These are phyloP conservation scores for Mechanitis mazaeus DNA, from an alignment of 2,888 invertebrate genomes.

Conservation along the genomic window DNA sequence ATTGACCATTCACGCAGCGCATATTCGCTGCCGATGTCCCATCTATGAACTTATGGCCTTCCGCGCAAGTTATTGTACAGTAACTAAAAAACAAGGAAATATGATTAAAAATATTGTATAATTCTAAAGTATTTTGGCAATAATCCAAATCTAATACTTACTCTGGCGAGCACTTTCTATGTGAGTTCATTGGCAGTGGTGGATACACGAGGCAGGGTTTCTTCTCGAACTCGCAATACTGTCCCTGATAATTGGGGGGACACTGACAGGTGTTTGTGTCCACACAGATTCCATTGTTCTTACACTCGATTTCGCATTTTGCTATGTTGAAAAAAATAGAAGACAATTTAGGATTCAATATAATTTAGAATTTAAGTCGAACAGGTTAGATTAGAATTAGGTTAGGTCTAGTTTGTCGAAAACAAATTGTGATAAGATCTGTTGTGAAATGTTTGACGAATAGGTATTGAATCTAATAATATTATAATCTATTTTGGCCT, in stretches of 20 bases:
- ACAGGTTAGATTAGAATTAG: too few relatives aligned
- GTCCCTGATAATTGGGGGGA: constrained; percentile 82
- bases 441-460: too few relatives aligned
- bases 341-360: not conserved
- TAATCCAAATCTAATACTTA: constrained; percentile 53
- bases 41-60: constrained; percentile 83
- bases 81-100: constrained; percentile 53
- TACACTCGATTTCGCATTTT: constrained; percentile 83
- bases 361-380: not conserved
- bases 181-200: constrained; percentile 80
- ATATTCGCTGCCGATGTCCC: constrained; percentile 82
- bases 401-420: too few relatives aligned
- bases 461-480: too few relatives aligned
- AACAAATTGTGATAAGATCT: too few relatives aligned
- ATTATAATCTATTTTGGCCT: not conserved
- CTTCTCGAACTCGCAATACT: constrained; percentile 84
- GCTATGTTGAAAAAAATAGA: constrained; percentile 63
- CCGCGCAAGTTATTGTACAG: constrained; percentile 81
- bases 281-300: constrained; percentile 88
- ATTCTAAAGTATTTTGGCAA: not conserved
- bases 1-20: constrained; percentile 81
- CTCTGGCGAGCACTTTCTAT: constrained; percentile 79
- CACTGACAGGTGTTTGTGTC: constrained; percentile 86
- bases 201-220: constrained; percentile 83
- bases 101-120: too few relatives aligned